Conservation (phyloP, 2,888 invertebrate genomes). For the Leptinotarsa rubiginosa region DNA sequence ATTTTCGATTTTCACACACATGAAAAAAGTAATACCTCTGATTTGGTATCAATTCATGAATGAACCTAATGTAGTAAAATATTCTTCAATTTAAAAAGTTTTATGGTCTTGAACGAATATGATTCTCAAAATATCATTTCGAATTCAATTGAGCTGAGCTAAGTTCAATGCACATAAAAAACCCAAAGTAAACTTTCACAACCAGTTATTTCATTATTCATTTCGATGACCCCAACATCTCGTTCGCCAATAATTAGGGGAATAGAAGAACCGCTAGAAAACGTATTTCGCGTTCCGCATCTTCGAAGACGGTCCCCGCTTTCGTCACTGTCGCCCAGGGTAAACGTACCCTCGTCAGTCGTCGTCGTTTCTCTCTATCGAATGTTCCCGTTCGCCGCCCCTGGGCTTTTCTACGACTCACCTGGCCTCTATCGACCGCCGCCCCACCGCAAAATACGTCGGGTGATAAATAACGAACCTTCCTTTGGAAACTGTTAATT, state of each 20-base stretch:
- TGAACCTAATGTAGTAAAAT: too few species aligned
- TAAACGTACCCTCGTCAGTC: slow-evolving; percentile 3
- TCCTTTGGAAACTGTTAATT: slow-evolving; percentile 46
- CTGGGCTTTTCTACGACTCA: slow-evolving; percentile 57
- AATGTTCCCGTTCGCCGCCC: slow-evolving; percentile 25
- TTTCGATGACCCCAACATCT: not conserved
- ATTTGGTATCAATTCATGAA: too few species aligned
- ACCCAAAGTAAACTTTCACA: too few species aligned
- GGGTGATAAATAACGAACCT: slow-evolving; percentile 58
- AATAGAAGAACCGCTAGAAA: not conserved
- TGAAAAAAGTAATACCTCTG: too few species aligned
- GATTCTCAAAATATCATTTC: too few species aligned
- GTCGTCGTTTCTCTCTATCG: slow-evolving; percentile 13
- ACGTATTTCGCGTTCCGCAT: not conserved
- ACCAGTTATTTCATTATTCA: not conserved
- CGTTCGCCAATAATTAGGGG: not conserved
- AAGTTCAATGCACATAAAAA: too few species aligned
- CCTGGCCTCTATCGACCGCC: slow-evolving; percentile 61
- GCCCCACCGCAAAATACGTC: slow-evolving; percentile 35
- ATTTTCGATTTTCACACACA: too few species aligned
- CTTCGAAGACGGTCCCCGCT: not conserved
- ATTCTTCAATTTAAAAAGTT: too few species aligned
- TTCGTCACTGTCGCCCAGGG: slow-evolving; percentile 10
- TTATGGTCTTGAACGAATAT: too few species aligned
- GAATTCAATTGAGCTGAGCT: too few species aligned